Evolutionary conservation across 2,888 invertebrate species (phyloP).

Genomic region (Mythimna vitellina): DNA sequence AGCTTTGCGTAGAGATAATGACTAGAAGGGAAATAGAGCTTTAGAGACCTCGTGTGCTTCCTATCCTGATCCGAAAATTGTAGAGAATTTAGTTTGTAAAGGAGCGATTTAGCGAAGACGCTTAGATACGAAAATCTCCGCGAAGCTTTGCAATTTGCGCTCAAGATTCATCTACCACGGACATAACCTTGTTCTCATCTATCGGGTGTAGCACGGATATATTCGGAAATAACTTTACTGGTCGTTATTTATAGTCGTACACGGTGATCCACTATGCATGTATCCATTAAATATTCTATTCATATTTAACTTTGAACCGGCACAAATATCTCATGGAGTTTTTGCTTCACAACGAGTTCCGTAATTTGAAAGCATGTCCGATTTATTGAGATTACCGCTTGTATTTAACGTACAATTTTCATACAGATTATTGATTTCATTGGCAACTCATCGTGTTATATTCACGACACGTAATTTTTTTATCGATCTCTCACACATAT

Average conservation of each 20-base stretch:
- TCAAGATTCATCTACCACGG: constrained; percentile 66
- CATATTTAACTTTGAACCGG: constrained; percentile 67
- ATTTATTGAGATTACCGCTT: constrained; percentile 71
- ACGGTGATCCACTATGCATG: constrained; percentile 69
- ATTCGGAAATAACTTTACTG: constrained; percentile 36
- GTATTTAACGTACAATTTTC: constrained; percentile 71
- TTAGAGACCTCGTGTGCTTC: constrained; percentile 82
- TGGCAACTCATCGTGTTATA: constrained; percentile 76
- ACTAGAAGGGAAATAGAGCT: constrained; percentile 82
- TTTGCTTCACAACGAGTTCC: constrained; percentile 60
- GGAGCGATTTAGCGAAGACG: constrained; percentile 77
- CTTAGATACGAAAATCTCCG: constrained; percentile 77
- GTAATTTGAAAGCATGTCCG: constrained; percentile 72
- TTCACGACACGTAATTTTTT: constrained; percentile 73
- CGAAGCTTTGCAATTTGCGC: constrained; percentile 81
- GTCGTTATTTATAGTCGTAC: constrained; percentile 60
- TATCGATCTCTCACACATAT: constrained; percentile 67
- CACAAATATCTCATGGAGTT: constrained; percentile 65
- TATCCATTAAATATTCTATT: constrained; percentile 72
- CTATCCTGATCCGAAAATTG: constrained; percentile 75
- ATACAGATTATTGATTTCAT: constrained; percentile 69
- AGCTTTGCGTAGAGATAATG: constrained; percentile 85
- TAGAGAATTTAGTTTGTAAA: constrained; percentile 78
- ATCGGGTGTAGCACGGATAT: constrained; percentile 53
- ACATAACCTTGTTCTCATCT: constrained; percentile 56